These are phyloP conservation scores for Zoanthus sansibaricus DNA, from an alignment of 92 coral and sea anemone genomes.

Conservation along the genomic window DNA sequence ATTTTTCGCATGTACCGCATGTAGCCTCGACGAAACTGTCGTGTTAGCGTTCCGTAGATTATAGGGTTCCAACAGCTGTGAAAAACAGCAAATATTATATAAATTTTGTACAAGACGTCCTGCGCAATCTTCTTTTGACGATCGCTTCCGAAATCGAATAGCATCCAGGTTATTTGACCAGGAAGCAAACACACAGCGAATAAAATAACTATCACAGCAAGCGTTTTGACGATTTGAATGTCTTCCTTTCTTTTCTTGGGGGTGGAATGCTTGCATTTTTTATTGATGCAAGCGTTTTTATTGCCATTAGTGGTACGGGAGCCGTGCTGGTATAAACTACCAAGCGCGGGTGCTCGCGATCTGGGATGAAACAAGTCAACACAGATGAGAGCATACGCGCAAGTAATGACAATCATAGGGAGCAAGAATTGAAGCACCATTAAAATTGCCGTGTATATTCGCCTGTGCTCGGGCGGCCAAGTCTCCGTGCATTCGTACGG, in stretches of 20 bases:
- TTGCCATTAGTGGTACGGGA: slow-evolving; percentile 12
- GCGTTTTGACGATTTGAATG: slow-evolving; percentile 65
- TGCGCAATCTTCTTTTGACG: slow-evolving; percentile 36
- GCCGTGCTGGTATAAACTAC: neutral
- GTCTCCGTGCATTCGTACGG: slow-evolving; percentile 53
- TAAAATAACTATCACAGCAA: slow-evolving; percentile 65
- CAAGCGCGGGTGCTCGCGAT: slow-evolving; percentile 1
- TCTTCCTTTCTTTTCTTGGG: slow-evolving; percentile 51
- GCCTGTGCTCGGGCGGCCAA: slow-evolving; percentile 40
- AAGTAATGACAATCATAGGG: slow-evolving; percentile 13
- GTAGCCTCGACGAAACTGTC: slow-evolving; percentile 87
- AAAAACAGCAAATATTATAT: slow-evolving; percentile 79
- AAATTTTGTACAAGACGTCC: slow-evolving; percentile 54
- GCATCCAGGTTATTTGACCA: slow-evolving; percentile 71
- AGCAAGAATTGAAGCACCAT: slow-evolving; percentile 58
- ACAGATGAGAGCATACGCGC: slow-evolving; percentile 45
- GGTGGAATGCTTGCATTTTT: neutral
- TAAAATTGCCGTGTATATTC: slow-evolving; percentile 49
- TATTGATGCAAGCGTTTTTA: neutral
- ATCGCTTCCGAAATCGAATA: slow-evolving; percentile 63
- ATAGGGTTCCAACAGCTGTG: slow-evolving; percentile 94
- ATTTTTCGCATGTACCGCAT: slow-evolving; percentile 22
- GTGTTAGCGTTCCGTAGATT: slow-evolving; percentile 81
- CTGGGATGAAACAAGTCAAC: slow-evolving; percentile 29
- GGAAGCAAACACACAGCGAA: slow-evolving; percentile 72